A percentile compares a stretch with the other conserved stretches of the same genome.
Conservation (phyloP, 2,888 invertebrate species). For the Cataglyphis livida region DNA sequence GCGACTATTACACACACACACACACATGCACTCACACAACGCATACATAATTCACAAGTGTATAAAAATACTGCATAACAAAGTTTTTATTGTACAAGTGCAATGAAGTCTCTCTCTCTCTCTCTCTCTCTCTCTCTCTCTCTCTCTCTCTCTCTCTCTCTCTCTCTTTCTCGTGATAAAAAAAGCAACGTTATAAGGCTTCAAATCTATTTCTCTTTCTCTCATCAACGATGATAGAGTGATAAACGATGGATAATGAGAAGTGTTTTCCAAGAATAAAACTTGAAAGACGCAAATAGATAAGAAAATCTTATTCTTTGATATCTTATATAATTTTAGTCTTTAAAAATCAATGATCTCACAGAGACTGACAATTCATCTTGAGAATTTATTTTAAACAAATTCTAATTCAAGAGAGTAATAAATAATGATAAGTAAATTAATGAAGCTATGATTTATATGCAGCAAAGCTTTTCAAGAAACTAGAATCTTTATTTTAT, state of each 20-base stretch:
- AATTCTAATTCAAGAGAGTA: neutral
- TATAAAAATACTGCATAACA: neutral
- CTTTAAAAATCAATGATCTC: neutral
- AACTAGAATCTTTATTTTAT: neutral
- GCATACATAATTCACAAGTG: neutral
- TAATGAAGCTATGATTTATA: constrained; percentile 1
- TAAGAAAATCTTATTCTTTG: constrained; percentile 20
- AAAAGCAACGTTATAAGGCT: neutral
- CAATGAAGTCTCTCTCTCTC: neutral
- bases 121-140: too few species aligned
- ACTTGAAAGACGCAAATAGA: constrained; percentile 31
- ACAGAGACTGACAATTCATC: neutral
- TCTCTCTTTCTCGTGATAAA: neutral
- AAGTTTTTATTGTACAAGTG: neutral
- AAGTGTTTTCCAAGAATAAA: constrained; percentile 20
- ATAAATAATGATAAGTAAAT: neutral
- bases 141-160: neutral
- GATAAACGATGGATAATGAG: neutral
- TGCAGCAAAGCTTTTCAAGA: neutral
- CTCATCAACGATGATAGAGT: neutral
- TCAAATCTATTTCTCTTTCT: neutral
- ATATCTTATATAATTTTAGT: constrained; percentile 11
- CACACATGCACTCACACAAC: neutral
- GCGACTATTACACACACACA: neutral
- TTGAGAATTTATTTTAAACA: neutral